Evolutionary conservation across 2,797 vertebrate genomes (phyloP).

Genomic region (Arctocebus calabarensis): DNA sequence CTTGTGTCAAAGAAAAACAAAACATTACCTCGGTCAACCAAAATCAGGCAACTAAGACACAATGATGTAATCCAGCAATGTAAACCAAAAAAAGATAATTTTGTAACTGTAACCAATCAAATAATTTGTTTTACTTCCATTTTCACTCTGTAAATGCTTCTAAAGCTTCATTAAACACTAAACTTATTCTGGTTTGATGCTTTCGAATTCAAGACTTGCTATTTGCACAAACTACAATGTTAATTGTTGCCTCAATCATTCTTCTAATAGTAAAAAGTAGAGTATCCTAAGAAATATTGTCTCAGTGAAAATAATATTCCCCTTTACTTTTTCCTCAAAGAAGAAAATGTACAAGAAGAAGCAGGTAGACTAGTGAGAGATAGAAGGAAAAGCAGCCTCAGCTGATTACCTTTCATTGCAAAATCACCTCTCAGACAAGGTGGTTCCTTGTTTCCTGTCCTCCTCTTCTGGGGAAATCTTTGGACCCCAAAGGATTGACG

Average conservation of each 20-base stretch:
- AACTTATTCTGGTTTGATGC: background rate
- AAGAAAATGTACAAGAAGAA: background rate
- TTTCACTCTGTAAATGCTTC: background rate
- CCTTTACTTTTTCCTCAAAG: background rate
- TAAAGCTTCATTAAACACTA: background rate
- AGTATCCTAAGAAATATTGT: background rate
- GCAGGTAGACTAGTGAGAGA: background rate
- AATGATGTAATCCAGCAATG: background rate
- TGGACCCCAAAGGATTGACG: background rate
- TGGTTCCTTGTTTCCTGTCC: background rate
- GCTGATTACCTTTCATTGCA: background rate
- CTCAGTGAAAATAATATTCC: accelerated
- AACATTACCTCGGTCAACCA: background rate
- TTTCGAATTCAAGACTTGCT: background rate
- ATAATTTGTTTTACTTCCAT: background rate
- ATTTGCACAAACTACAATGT: background rate
- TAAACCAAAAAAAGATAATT: background rate
- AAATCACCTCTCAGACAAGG: accelerated
- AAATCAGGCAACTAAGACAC: background rate
- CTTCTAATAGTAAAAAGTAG: background rate
- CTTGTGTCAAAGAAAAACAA: background rate
- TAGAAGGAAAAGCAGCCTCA: background rate
- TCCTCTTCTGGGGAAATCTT: background rate
- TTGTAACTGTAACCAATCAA: background rate
- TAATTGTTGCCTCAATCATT: background rate